Evolutionary conservation across 1,140 invertebrate genomes (phyloP), one percentile per base, ranked within the genome.

Genomic region (Hyles vespertilio): DNA sequence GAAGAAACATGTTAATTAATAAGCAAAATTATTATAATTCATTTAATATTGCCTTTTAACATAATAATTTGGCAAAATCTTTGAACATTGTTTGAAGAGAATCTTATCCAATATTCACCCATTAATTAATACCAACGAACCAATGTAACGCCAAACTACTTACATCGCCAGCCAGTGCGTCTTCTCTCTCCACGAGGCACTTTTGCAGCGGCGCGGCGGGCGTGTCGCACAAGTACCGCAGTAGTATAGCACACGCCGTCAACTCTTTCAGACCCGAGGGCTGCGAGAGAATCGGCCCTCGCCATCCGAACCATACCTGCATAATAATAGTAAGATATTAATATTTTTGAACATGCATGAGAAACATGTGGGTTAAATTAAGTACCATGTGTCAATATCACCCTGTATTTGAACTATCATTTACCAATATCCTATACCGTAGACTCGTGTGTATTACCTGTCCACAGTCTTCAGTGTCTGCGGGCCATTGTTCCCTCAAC

Each of bases 401-500:
- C 22, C 22, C 22, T 22, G 22, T 22, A 22, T 22, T 22, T 1
- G 22, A 22, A 22, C 22, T 22, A 22, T 22, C 22, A 22, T 22
- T 22, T 22, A 22, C 2, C 22, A 22, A 22, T 22, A 22, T 22
- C 22, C 22, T 22, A 22, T 22, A 22, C 22, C 22, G 22, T 22
- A 22, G 22, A 22, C 10, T 22, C 11, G 34, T 50, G 9, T 7
- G 10, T 3, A 10, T 50, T 32, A 97, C 94, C 67, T 97, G 88
- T 32, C 96, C 97, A 89, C 95, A 94, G 60, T 94, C 93, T 79
- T 97, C 96, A 57, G 96, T 94, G 81, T 98, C 96, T 49, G 94
- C 93, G 0, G 97, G 95, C 90, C 96, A 98, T 58, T 91, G 87
- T 1, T 94, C 89, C 60, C 52, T 89, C 32, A 73, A 91, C 85